Evolutionary conservation across 35 echinoderm and acorn worm genomes (phyloP).

Genomic region (Ptychodera flava): DNA sequence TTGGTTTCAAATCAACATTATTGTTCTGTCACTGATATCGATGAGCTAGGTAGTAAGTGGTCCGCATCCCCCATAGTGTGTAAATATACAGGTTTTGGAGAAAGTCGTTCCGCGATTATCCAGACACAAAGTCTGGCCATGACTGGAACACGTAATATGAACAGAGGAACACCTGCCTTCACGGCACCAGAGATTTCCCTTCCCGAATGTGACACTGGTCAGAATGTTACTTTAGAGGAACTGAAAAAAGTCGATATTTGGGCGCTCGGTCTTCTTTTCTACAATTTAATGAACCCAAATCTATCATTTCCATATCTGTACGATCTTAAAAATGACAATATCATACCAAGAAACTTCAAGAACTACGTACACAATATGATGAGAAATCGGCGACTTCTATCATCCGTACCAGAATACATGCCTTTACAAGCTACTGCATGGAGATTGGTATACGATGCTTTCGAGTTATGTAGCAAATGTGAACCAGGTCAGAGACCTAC

Average conservation of each 20-base stretch:
- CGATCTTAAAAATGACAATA: neutral
- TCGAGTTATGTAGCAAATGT: neutral
- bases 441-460: neutral
- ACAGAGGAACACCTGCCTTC: constrained; percentile 21
- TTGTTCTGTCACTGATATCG: neutral
- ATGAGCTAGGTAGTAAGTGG: constrained; percentile 2
- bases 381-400: neutral
- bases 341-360: neutral
- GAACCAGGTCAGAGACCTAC: neutral
- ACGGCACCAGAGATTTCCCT: constrained; percentile 28
- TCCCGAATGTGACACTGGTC: neutral
- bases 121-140: constrained; percentile 27
- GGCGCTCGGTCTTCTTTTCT: neutral
- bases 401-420: neutral
- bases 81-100: constrained; percentile 34
- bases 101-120: constrained; percentile 17
- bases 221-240: neutral
- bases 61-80: constrained; percentile 16
- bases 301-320: constrained; percentile 5
- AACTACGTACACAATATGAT: neutral
- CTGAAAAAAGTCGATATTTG: constrained; percentile 14
- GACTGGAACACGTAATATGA: constrained; percentile 8
- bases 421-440: constrained; percentile 14
- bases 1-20: constrained; percentile 6
- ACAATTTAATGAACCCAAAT: constrained; percentile 16